Conservation (phyloP, 2,797 vertebrate species). For the Loris lydekkerianus region DNA sequence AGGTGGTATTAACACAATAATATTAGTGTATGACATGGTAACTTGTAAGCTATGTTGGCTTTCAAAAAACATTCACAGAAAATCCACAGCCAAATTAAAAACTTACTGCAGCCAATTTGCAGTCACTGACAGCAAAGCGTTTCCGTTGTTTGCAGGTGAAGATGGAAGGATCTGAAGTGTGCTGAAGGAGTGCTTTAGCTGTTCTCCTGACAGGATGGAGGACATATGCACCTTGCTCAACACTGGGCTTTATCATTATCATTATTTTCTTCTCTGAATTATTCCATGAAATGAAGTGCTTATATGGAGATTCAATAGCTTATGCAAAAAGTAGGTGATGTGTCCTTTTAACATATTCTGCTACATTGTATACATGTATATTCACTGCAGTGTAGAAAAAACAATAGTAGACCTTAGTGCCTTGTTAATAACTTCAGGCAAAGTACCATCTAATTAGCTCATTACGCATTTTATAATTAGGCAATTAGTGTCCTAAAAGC, state of each 20-base stretch:
- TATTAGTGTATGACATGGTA: constrained; percentile 14
- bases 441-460: constrained; percentile 11
- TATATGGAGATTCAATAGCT: neutral
- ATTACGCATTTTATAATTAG: neutral
- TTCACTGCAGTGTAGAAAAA: neutral
- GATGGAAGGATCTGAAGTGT: rapidly evolving
- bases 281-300: neutral
- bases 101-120: neutral
- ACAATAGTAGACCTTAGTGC: neutral
- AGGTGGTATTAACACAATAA: constrained; percentile 1
- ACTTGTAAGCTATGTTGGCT: neutral
- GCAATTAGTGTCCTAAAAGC: neutral
- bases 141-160: neutral
- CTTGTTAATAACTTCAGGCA: neutral
- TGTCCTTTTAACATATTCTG: neutral
- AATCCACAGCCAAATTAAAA: constrained; percentile 23
- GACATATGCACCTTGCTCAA: neutral
- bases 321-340: neutral
- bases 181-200: neutral
- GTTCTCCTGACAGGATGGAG: neutral
- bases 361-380: neutral
- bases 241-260: neutral
- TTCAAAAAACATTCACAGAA: constrained; percentile 13
- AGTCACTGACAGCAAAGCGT: neutral
- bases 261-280: neutral